These are phyloP conservation scores for Styela plicata DNA, from an alignment of 23 tunicate genomes.

Conservation along the genomic window DNA sequence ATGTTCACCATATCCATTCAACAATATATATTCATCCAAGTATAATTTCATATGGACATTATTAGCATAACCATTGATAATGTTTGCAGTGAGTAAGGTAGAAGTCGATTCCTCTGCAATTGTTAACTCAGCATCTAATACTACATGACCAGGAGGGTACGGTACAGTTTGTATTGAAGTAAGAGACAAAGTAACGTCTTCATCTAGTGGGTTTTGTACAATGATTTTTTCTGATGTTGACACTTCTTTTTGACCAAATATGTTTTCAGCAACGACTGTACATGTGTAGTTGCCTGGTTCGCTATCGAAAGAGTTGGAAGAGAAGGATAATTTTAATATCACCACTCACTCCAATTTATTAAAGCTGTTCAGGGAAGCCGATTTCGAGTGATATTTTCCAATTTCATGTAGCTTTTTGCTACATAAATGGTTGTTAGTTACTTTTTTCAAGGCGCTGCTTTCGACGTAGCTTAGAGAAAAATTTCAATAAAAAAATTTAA, in stretches of 20 bases:
- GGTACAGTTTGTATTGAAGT: conserved; percentile 26
- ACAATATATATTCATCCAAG: not conserved
- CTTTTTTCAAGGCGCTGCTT: too few species aligned
- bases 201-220: conserved; percentile 63
- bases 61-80: conserved; percentile 54
- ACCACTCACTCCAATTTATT: too few species aligned
- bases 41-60: conserved; percentile 47
- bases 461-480: too few species aligned
- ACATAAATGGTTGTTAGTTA: too few species aligned
- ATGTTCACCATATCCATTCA: conserved; percentile 22
- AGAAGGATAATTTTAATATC: too few species aligned
- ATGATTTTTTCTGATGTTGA: not conserved
- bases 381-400: too few species aligned
- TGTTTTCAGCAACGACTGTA: conserved; percentile 41
- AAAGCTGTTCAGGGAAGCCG: too few species aligned
- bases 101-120: not conserved
- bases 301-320: not conserved
- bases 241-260: conserved; percentile 26
- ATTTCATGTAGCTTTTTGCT: too few species aligned
- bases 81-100: not conserved
- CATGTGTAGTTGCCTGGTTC: conserved; percentile 59
- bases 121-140: conserved; percentile 34
- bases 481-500: too few species aligned
- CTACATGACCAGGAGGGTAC: conserved; percentile 57
- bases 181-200: conserved; percentile 13